Base-by-base conservation (phyloP, 1,140 invertebrate genomes). In the Drosophila pallidifrons region DNA sequence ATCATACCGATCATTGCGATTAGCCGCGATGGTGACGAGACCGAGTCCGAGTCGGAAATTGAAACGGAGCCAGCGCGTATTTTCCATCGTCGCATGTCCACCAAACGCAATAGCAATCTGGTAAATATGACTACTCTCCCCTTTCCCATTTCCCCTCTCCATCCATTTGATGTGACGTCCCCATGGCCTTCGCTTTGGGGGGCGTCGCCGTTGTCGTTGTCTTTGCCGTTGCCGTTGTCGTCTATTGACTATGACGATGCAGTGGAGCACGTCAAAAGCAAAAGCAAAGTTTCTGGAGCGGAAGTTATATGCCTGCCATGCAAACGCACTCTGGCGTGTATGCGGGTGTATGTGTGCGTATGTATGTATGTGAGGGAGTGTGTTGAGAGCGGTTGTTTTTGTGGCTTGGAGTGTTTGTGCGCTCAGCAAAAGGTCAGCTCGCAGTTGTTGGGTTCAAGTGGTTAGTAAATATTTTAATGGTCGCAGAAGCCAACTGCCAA, bases 31-130 rank as follows among this genome's bases (percentile, higher is more conserved):
- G 91, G 91, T 52, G 92, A 92, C 63, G 92, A 92, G 52, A 95
- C 95, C 11, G 95, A 95, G 80, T 95, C 95, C 1, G 95, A 95
- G 83, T 95, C 95, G 81, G 95, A 96, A 92, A 94, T 94, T 67
- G 95, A 96, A 92, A 94, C 94, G 15, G 95, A 95, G 83, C 95
- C 95, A 70, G 94, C 94, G 41, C 94, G 92, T 91, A 94, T 94
- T 68, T 96, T 95, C 91, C 95, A 95, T 81, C 93, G 95, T 88
- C 94, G 94, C 79, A 93, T 95, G 79, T 96, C 95, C 58, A 95
- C 94, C 51, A 95, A 95, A 82, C 94, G 94, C 90, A 94, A 94
- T 74, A 95, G 94, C 89, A 94, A 93, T 89, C 93, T 94, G 92
- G 95, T 43, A 43, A 43, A 43, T 43, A 43, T 95, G 93, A 93